These are phyloP conservation scores for Nautilus pompilius DNA, from an alignment of 1,140 invertebrate species.

Conservation along the genomic window DNA sequence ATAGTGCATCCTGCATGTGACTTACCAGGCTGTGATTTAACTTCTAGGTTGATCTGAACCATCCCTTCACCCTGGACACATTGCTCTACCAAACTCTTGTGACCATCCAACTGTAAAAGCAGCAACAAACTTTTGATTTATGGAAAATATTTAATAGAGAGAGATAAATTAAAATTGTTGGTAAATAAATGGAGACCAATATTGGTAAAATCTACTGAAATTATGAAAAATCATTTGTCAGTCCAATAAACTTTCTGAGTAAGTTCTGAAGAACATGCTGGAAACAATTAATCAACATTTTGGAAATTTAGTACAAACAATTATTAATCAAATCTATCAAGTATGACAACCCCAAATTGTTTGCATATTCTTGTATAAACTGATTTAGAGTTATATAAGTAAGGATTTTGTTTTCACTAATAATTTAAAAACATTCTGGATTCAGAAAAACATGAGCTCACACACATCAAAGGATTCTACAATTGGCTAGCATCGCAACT, in stretches of 20 bases:
- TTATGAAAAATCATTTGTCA: neutral
- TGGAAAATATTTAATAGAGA: too few relatives aligned
- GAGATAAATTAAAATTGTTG: neutral
- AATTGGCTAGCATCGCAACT: too few relatives aligned
- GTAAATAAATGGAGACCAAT: neutral
- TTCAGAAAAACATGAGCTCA: too few relatives aligned
- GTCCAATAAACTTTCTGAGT: neutral
- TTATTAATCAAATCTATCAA: too few relatives aligned
- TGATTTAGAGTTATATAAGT: too few relatives aligned
- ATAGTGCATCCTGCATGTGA: slow-evolving; percentile 58
- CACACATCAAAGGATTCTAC: too few relatives aligned
- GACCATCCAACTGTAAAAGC: slow-evolving; percentile 76
- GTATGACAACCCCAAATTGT: too few relatives aligned
- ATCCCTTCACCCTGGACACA: slow-evolving; percentile 89
- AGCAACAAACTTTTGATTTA: too few relatives aligned
- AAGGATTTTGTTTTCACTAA: too few relatives aligned
- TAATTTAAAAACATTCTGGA: too few relatives aligned
- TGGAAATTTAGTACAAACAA: neutral
- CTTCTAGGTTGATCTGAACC: slow-evolving; percentile 88
- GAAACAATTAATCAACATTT: neutral
- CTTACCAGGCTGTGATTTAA: slow-evolving; percentile 59
- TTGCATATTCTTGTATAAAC: too few relatives aligned
- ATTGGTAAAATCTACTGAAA: neutral
- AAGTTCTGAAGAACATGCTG: neutral
- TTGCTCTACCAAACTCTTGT: slow-evolving; percentile 88